Evolutionary conservation across 2,888 invertebrate species (phyloP).

Genomic region (Rhimphoctona megacephalus): DNA sequence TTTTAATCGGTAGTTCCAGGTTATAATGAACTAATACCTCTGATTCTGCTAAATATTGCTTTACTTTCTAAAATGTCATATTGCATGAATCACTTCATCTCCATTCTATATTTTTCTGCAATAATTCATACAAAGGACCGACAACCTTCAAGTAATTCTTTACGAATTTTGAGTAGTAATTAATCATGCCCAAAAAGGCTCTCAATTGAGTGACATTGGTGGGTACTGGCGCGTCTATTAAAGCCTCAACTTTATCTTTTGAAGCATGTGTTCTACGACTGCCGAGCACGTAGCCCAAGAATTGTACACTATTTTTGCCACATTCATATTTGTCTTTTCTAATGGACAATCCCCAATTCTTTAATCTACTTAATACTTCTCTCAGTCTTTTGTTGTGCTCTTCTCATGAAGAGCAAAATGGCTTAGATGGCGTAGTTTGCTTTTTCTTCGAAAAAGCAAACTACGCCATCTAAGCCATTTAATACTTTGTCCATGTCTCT

Average conservation of each 20-base stretch:
- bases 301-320: neutral
- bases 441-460: slow-evolving; percentile 13
- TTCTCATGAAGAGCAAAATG: neutral
- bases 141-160: neutral
- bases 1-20: slow-evolving; percentile 69
- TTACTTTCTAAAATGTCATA: neutral
- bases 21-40: slow-evolving; percentile 69
- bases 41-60: neutral
- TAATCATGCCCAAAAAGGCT: neutral
- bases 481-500: slow-evolving; percentile 1
- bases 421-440: neutral
- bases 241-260: neutral
- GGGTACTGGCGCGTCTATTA: neutral
- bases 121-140: neutral
- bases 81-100: neutral
- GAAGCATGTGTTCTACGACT: neutral
- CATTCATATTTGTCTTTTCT: slow-evolving; percentile 2
- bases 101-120: neutral
- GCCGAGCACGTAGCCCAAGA: neutral
- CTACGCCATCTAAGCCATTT: neutral
- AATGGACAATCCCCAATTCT: neutral
- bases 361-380: neutral
- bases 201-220: neutral
- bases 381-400: too few relatives aligned
- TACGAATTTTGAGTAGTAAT: neutral